Evolutionary conservation across 2,113 vertebrate genomes (phyloP), one percentile per base, ranked within the genome.

Genomic region (Tychaedon coryphoeus): DNA sequence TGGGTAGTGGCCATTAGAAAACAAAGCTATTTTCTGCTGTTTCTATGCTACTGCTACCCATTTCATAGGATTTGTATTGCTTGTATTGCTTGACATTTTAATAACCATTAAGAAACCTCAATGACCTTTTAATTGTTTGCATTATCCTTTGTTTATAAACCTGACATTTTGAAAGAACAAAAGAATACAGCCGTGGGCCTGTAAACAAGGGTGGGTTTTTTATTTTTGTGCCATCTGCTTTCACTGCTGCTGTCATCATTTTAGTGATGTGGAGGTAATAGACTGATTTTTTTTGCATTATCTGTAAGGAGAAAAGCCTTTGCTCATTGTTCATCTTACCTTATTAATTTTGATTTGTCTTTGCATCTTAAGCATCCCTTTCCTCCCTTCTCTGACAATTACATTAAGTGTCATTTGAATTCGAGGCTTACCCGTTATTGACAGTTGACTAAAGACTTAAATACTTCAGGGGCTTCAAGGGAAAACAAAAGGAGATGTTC

Each of bases 131-230:
- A 76, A 95, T 92, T 96, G 53, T 69, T 74, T 90, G 76, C 57
- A 31, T 90, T 95, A 76, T 86, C 67, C 56, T 64, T 81, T 80
- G 91, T 91, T 79, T 88, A 33, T 33, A 62, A 57, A 92, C 73
- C 62, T 95, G 94, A 95, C 81, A 94, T 88, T 96, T 75, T 81
- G 34, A 73, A 86, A 95, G 71, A 92, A 67, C 60, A 92, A 88
- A 70, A 90, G 71, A 69, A 53, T 86, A 48, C 28, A 86, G 64
- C 75, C 4, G 5, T 47, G 43, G 50, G 64, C 65, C 43, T 90
- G 86, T 61, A 94, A 90, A 67, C 24, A 75, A 80, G 51, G 19
- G 9, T 42, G 18, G 7, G 1, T 2, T 28, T 67, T 92, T 71
- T 54, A 33, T 69, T 69, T 80, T 76, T 78, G 14, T 87, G 57